Evolutionary conservation across 2,113 vertebrate genomes (phyloP), one percentile per base, ranked within the genome.

Genomic region (Heterotis niloticus): DNA sequence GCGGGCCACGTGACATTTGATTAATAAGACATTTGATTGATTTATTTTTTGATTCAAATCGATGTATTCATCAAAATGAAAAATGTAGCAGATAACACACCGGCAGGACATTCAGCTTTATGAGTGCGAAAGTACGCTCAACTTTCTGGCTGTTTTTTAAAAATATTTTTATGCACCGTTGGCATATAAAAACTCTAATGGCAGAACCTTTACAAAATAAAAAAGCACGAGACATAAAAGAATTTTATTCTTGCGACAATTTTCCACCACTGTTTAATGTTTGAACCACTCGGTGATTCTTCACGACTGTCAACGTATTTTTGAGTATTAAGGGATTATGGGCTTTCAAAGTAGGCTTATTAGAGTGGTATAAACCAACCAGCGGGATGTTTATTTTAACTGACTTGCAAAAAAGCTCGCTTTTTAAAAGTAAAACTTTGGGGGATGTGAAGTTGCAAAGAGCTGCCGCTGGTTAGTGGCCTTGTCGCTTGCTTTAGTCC

Each of bases 251-350:
- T 14, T 72, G 70, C 51, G 23, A 72, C n/a, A n/a, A 56, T 74
- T 69, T 28, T 29, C 52, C n/a, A 28, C 11, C 52, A 59, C 23
- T 69, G 1, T 57, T 29, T 59, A 75, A 29, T 75, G 71, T 74
- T 57, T 71, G 57, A 69, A 9, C 44, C 56, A 51, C 62, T 68
- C 23, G 72, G 74, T 18, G 20, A 59, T 67, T 68, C 73, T 60
- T 68, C 64, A 76, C 18, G 56, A 80, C 64, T 76, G 79, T 52
- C 72, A 80, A 52, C 73, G 24, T 26, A 62, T 75, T 24, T 57
- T 68, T 57, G 64, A 65, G 79, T 62, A 80, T 80, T 80, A 80
- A 80, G 44, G 65, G 79, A 80, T 80, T 77, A 77, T 69, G 57
- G 66, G 65, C 74, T 80, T 76, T 57, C 26, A 64, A 76, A 57